Conservation (phyloP, 1,140 invertebrate species). For the Scaptomyza montana region DNA sequence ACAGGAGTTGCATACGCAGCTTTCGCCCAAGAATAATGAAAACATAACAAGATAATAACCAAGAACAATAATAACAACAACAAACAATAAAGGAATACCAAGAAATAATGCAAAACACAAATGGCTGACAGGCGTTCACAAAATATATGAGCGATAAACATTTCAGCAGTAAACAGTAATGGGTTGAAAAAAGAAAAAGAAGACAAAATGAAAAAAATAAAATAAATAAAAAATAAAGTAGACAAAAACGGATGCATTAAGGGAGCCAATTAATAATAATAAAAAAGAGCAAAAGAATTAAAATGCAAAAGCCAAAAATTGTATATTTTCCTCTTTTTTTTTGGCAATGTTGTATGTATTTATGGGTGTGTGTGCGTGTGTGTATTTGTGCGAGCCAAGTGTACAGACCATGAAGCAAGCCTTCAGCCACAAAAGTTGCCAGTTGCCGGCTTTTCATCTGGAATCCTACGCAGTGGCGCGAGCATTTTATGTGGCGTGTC, state of each 20-base stretch:
- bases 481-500: conserved; percentile 56
- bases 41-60: conserved; percentile 31
- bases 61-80: conserved; percentile 14
- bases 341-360: conserved; percentile 24
- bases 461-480: conserved; percentile 26
- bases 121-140: conserved; percentile 22
- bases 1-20: conserved; percentile 17
- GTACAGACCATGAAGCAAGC: conserved; percentile 3
- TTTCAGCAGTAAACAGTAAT: conserved; percentile 61
- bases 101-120: conserved; percentile 4
- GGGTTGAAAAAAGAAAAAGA: conserved; percentile 15
- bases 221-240: not conserved
- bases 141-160: conserved; percentile 56
- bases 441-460: conserved; percentile 36
- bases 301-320: conserved; percentile 32
- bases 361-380: conserved; percentile 8
- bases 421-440: conserved; percentile 14
- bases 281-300: conserved; percentile 44
- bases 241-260: conserved; percentile 41
- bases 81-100: conserved; percentile 2
- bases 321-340: conserved; percentile 14
- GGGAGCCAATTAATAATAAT: conserved; percentile 51
- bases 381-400: conserved; percentile 15
- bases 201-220: conserved; percentile 1
- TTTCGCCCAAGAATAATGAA: conserved; percentile 21